phyloP scores from a whole-genome alignment of 1,140 invertebrate species.

The Orchestia grillus region DNA sequence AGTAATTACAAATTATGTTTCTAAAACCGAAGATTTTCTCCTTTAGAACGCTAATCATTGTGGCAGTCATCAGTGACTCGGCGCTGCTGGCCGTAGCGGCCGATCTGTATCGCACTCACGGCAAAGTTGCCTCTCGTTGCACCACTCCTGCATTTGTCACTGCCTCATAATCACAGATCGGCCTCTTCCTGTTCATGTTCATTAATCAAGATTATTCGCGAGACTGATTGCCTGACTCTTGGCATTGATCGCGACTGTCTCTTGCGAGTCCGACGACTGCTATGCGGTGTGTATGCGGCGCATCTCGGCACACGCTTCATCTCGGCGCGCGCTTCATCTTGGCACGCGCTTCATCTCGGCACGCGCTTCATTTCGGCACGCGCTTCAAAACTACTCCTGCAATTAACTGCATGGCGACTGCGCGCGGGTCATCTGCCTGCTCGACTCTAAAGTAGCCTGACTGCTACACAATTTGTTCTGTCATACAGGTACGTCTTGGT shows the following conservation, averaged over 20 bases:
- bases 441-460: no score
- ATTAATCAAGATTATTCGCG: slow-evolving; percentile 56
- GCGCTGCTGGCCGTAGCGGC: no score
- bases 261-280: background rate
- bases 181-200: background rate
- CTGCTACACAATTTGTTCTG: no score
- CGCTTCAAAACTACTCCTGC: background rate
- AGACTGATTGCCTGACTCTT: slow-evolving; percentile 47
- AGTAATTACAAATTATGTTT: background rate
- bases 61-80: background rate
- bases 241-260: slow-evolving; percentile 25
- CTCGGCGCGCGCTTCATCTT: background rate
- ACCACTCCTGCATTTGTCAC: slow-evolving; percentile 23
- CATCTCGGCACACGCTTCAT: background rate
- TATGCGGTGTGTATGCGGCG: no score
- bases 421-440: no score
- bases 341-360: no score
- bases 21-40: background rate
- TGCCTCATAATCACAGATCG: slow-evolving; percentile 26
- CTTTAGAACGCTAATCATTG: background rate
- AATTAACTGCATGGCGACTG: no score
- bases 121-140: background rate
- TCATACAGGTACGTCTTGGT: no score
- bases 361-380: background rate
- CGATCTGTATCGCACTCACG: background rate